These are phyloP conservation scores for Scylla paramamosain DNA, from an alignment of 1,140 invertebrate genomes.

Conservation along the genomic window DNA sequence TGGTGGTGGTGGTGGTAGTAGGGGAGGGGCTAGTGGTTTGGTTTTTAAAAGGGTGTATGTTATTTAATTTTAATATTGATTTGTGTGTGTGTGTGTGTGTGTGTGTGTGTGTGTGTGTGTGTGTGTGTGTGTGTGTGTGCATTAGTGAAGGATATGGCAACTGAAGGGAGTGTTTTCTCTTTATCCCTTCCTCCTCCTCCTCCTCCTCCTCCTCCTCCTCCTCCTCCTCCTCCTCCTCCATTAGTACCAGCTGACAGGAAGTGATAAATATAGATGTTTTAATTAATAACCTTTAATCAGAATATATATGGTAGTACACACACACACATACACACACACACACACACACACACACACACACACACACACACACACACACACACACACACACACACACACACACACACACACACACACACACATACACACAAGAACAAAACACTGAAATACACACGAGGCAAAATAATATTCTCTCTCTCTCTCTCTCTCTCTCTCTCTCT, in stretches of 20 bases:
- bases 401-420: not conserved
- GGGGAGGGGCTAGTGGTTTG: not conserved
- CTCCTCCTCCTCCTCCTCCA: not conserved
- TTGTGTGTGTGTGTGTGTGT: no score
- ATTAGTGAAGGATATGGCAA: no score
- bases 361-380: not conserved
- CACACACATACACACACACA: slow-evolving; percentile 16
- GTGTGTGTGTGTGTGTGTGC: no score
- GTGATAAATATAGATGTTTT: no score
- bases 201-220: not conserved
- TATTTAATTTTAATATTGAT: not conserved
- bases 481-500: slow-evolving; percentile 20
- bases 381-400: not conserved
- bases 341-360: not conserved
- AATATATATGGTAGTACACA: not conserved
- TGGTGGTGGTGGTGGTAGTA: not conserved
- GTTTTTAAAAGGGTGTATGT: not conserved
- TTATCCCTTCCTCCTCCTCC: slow-evolving; percentile 6
- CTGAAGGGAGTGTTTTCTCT: not conserved
- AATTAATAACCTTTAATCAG: no score
- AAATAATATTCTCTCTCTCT: not conserved
- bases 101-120: no score
- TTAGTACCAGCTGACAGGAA: no score
- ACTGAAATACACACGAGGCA: not conserved
- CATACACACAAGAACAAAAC: not conserved